Conservation (phyloP, 2,113 vertebrate species). For the Eublepharis macularius region DNA sequence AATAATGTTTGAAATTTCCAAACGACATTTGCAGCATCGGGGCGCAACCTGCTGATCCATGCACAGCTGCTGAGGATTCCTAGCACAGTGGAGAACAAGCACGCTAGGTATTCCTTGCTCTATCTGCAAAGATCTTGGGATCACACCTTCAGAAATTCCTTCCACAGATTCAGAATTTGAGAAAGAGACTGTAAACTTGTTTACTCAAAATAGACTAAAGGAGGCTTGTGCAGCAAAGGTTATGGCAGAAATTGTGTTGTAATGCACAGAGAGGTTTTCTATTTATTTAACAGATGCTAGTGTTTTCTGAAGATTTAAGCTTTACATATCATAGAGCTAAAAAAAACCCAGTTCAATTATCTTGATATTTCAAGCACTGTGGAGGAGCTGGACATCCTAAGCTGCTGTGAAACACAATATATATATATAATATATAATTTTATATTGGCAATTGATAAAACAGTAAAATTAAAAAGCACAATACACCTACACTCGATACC, state of each 20-base stretch:
- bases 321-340: constrained; percentile 79
- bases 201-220: constrained; percentile 76
- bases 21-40: constrained; percentile 86
- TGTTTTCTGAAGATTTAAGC: constrained; percentile 84
- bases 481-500: constrained; percentile 84
- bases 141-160: constrained; percentile 14
- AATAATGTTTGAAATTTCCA: constrained; percentile 86
- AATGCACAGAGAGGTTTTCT: constrained; percentile 50
- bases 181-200: constrained; percentile 82
- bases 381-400: constrained; percentile 82
- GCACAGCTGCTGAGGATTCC: background rate
- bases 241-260: constrained; percentile 66
- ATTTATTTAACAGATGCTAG: constrained; percentile 74
- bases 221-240: constrained; percentile 78
- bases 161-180: constrained; percentile 82
- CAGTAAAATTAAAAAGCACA: constrained; percentile 84
- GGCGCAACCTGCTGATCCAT: constrained; percentile 35
- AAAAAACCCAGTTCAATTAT: constrained; percentile 64
- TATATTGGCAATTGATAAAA: constrained; percentile 86
- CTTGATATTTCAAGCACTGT: constrained; percentile 76
- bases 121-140: background rate
- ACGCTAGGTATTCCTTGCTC: constrained; percentile 4
- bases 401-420: constrained; percentile 84
- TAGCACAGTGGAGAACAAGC: constrained; percentile 17
- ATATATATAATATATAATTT: constrained; percentile 82